phyloP scores from a whole-genome alignment of 2,797 vertebrate genomes.

The Fistularia commersonii region DNA sequence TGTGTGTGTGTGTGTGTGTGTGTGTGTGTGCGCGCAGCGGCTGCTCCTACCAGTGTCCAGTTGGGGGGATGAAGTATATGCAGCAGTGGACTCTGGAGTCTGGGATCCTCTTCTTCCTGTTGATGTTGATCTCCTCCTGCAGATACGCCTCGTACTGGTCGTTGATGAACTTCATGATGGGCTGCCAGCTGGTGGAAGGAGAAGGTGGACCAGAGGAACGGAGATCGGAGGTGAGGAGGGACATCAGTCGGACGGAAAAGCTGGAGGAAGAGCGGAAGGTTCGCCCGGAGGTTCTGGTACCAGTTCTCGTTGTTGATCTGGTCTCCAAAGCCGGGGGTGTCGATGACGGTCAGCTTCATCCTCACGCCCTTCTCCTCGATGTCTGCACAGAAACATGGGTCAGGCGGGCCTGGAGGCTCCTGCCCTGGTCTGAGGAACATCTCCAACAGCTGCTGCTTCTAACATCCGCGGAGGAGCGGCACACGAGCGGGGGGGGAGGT shows the following conservation, averaged over 20 bases:
- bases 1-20: not conserved
- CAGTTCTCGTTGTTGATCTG: constrained; percentile 99
- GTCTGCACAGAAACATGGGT: constrained; percentile 75
- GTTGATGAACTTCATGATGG: constrained; percentile 95
- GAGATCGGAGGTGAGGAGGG: not conserved
- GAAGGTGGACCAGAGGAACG: not conserved
- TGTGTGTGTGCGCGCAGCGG: not conserved
- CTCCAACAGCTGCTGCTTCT: too few species aligned
- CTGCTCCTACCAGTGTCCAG: constrained; percentile 85
- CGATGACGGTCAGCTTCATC: constrained; percentile 97
- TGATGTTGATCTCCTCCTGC: constrained; percentile 91
- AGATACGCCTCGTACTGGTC: constrained; percentile 94
- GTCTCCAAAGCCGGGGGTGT: constrained; percentile 96
- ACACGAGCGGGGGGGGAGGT: not conserved
- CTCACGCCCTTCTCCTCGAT: constrained; percentile 96
- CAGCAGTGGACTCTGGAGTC: constrained; percentile 93
- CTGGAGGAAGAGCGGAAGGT: too few species aligned
- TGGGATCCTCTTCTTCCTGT: constrained; percentile 90
- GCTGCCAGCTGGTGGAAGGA: constrained; percentile 82
- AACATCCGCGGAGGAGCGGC: too few species aligned
- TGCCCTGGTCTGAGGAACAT: too few species aligned
- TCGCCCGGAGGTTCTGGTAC: too few species aligned
- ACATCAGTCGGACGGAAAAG: too few species aligned
- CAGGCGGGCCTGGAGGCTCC: too few species aligned
- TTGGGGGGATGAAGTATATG: constrained; percentile 95